Conservation (phyloP, 2,888 invertebrate species). For the Adineta ricciae region DNA sequence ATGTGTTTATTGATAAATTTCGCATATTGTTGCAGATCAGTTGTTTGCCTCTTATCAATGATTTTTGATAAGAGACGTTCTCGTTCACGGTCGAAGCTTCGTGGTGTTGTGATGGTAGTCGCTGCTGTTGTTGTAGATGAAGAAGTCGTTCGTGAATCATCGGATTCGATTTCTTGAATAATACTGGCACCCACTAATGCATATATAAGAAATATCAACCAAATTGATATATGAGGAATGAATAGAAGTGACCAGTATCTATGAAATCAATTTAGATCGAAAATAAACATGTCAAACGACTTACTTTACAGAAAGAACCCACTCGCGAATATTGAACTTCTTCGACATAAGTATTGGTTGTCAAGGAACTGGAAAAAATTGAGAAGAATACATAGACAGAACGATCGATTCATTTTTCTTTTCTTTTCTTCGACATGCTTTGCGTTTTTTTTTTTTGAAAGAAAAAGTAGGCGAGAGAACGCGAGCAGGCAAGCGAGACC, state of each 20-base stretch:
- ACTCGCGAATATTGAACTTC: conserved; percentile 9
- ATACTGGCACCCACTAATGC: neutral
- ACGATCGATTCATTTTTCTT: neutral
- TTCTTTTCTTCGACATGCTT: neutral
- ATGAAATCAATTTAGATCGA: too few relatives aligned
- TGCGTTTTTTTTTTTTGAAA: neutral
- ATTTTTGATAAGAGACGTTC: conserved; percentile 11
- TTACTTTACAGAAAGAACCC: neutral
- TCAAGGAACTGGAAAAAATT: neutral
- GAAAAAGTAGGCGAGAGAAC: neutral
- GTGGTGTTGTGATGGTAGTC: neutral
- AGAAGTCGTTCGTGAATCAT: neutral
- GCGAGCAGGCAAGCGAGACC: neutral
- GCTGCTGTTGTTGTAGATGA: neutral
- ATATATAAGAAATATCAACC: neutral
- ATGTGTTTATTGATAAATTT: neutral
- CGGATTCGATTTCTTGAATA: conserved; percentile 17
- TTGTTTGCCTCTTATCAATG: neutral
- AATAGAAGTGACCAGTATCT: conserved; percentile 18
- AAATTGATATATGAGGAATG: conserved; percentile 12
- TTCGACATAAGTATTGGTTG: neutral
- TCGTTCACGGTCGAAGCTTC: conserved; percentile 2
- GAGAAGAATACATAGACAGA: neutral
- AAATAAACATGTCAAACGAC: neutral
- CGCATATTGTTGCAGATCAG: neutral